These are phyloP conservation scores for Trissolcus basalis DNA, from an alignment of 1,140 invertebrate species.

Conservation along the genomic window DNA sequence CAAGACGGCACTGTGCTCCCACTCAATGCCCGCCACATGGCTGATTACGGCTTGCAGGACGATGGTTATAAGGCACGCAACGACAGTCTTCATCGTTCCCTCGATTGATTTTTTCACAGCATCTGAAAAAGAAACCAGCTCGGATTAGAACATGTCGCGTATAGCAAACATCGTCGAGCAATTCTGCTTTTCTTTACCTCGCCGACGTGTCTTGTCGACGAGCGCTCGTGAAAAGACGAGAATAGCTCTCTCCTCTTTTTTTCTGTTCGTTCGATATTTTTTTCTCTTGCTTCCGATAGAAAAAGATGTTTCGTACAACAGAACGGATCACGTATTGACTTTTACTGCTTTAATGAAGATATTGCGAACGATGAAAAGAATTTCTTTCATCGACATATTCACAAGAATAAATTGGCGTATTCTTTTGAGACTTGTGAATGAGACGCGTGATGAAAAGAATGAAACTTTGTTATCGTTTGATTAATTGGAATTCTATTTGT, in stretches of 20 bases:
- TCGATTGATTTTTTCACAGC: conserved; percentile 59
- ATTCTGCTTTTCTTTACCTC: conserved; percentile 53
- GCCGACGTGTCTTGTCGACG: not conserved
- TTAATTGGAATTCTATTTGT: too few species aligned
- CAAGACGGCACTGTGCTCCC: conserved; percentile 74
- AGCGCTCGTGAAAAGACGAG: conserved; percentile 1
- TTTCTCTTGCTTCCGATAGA: not conserved
- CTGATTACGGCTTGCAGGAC: conserved; percentile 61
- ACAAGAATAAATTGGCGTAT: too few species aligned
- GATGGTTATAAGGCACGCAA: conserved; percentile 62
- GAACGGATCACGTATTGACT: not conserved
- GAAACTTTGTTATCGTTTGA: too few species aligned
- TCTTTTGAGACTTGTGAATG: too few species aligned
- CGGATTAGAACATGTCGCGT: not conserved
- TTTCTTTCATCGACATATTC: not conserved
- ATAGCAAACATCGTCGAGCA: conserved; percentile 44
- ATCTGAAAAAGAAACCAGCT: conserved; percentile 67
- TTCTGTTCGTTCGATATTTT: too few species aligned
- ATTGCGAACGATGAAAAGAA: not conserved
- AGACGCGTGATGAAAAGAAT: too few species aligned
- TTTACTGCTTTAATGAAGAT: not conserved
- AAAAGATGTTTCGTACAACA: not conserved
- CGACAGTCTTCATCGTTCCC: conserved; percentile 68
- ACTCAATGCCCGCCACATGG: conserved; percentile 66
- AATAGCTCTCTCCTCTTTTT: not conserved